Percentiles rank a stretch among this genome's conserved stretches.
phyloP scores from a whole-genome alignment of 1,140 invertebrate species.

The Alviniconcha marisindica region DNA sequence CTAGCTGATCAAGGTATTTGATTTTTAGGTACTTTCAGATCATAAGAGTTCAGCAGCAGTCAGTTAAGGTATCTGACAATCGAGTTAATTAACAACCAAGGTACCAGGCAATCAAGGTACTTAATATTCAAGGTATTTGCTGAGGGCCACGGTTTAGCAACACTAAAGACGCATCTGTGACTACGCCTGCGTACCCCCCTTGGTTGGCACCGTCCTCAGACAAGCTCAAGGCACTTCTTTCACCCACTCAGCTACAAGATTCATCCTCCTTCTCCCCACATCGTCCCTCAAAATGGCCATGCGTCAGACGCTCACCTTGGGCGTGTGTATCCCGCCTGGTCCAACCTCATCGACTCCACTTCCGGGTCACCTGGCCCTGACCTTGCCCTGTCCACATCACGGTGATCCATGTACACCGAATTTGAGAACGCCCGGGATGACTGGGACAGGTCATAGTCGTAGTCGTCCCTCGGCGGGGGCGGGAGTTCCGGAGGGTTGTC shows the following conservation, averaged over 20 bases:
- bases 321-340: conserved; percentile 43
- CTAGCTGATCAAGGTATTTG: no score
- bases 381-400: conserved; percentile 57
- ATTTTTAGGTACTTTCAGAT: no score
- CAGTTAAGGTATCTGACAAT: no score
- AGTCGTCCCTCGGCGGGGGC: conserved; percentile 28
- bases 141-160: no score
- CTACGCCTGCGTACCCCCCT: no score
- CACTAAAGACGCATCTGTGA: no score
- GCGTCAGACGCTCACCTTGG: conserved; percentile 60
- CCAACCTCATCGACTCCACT: conserved; percentile 38
- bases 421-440: conserved; percentile 64
- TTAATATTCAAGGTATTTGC: no score
- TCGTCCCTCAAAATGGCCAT: background rate
- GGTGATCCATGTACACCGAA: conserved; percentile 71
- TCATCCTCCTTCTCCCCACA: background rate
- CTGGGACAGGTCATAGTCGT: conserved; percentile 31
- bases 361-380: conserved; percentile 36
- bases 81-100: no score
- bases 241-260: background rate
- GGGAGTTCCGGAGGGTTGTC: conserved; percentile 5
- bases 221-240: no score
- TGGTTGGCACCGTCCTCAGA: no score
- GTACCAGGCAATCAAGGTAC: no score
- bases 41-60: no score